Base-by-base conservation (phyloP, 2,888 invertebrate genomes). In the Dicyrtoma fusca region DNA sequence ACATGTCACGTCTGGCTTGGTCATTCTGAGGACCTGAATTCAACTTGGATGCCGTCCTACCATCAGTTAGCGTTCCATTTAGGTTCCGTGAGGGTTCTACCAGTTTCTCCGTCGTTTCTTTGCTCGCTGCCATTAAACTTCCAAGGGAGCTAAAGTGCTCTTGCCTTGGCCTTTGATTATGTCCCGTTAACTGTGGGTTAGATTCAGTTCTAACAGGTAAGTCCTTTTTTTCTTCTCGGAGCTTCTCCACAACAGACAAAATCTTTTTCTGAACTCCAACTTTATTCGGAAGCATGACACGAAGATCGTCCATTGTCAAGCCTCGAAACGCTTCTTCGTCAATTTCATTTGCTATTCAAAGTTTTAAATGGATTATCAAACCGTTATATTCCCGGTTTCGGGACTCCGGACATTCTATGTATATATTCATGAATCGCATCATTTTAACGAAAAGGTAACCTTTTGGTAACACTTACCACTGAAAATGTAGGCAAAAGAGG, bases 291-390 rank as follows among this genome's bases (percentile, higher is more conserved):
- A 65, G 13, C 23, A 65, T 11, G 1, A 8, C 5, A 14, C 65
- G 49, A n/a, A 65, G 11, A n/a, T 65, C 65, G 8, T 65, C 65
- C 14, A 65, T 21, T 19, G 34, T 23, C n/a, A 65, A 47, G 13
- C 13, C 17, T 6, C 65, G 47, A 34, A 65, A 65, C 3, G 51
- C 13, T 1, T 21, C 51, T 49, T 65, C 65, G n/a, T 65, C 65
- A 11, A 65, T 26, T 34, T 65, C 65, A 49, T 65, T 65, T 65
- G 47, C 65, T 65, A 25, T 11, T 51, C 51, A n/a, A 11, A 51
- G 45, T 11, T 11, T 44, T 44, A 10, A 44, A 44, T 11, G 11
- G 17, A 62, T 10, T 6, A 42, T 62, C 6, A 62, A n/a, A n/a
- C 53, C 19, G 53, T 8, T 26, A 25, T 62, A 62, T 13, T 10